These are phyloP conservation scores for Catocala nupta DNA, from an alignment of 2,888 invertebrate genomes.

Conservation along the genomic window DNA sequence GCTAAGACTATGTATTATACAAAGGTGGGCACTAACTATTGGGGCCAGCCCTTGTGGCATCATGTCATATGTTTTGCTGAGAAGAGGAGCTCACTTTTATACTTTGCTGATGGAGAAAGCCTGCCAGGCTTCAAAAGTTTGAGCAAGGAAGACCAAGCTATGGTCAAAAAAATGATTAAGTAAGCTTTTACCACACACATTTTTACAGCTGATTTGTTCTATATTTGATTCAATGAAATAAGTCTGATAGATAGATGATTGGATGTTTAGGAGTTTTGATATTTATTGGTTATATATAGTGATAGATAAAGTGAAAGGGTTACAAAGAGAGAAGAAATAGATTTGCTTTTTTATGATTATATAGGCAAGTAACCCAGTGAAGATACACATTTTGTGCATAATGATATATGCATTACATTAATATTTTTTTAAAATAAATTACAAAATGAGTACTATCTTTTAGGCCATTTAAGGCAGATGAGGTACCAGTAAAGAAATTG, in stretches of 20 bases:
- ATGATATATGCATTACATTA: too few relatives aligned
- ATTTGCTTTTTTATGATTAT: too few relatives aligned
- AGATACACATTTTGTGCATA: too few relatives aligned
- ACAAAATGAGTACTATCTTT: conserved; percentile 17
- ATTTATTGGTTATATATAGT: too few relatives aligned
- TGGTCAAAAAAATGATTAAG: conserved; percentile 89
- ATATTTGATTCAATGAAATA: too few relatives aligned
- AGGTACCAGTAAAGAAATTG: conserved; percentile 90
- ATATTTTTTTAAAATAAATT: background rate
- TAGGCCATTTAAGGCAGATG: conserved; percentile 78
- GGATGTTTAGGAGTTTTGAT: too few relatives aligned
- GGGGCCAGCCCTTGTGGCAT: conserved; percentile 96
- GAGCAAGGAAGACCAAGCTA: conserved; percentile 90
- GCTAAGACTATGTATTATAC: conserved; percentile 95
- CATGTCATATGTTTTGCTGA: conserved; percentile 96
- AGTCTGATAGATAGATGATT: too few relatives aligned
- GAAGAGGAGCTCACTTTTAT: conserved; percentile 90
- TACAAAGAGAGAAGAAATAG: too few relatives aligned
- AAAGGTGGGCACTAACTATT: conserved; percentile 93
- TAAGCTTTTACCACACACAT: conserved; percentile 69
- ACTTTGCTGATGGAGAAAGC: conserved; percentile 90
- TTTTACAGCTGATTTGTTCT: too few relatives aligned
- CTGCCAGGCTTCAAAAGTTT: conserved; percentile 93
- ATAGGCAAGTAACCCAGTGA: too few relatives aligned
- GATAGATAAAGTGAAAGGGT: too few relatives aligned